Percentiles rank a stretch among this genome's conserved stretches.
Conservation (phyloP, 2,888 invertebrate genomes). For the Stratiomys singularior region DNA sequence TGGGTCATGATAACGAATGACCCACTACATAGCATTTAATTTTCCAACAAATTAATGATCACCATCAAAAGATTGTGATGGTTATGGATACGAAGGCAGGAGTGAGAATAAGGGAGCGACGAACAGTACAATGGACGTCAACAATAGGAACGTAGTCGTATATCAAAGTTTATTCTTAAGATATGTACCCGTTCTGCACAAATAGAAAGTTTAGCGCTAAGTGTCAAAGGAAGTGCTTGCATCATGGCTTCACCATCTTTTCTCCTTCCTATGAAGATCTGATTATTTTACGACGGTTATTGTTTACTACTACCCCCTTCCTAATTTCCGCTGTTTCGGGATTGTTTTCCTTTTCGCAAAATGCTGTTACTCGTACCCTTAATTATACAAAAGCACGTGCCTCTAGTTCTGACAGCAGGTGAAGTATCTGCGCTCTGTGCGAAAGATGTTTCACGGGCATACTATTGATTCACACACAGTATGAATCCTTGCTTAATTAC, state of each 20-base stretch:
- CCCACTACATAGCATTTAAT: constrained; percentile 15
- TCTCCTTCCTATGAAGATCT: too few species aligned
- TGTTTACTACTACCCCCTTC: too few species aligned
- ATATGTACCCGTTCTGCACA: too few species aligned
- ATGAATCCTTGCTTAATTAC: not conserved
- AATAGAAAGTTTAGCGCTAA: not conserved
- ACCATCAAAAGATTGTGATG: not conserved
- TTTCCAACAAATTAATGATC: constrained; percentile 31
- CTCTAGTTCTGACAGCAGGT: too few species aligned
- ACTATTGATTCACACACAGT: not conserved
- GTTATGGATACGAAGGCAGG: too few species aligned
- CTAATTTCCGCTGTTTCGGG: not conserved
- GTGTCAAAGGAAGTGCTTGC: not conserved
- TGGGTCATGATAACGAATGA: constrained; percentile 25
- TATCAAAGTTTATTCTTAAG: not conserved
- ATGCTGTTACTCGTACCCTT: too few species aligned
- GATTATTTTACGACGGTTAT: too few species aligned
- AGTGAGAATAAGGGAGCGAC: not conserved
- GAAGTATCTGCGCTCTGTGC: too few species aligned
- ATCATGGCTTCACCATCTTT: not conserved
- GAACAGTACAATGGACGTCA: not conserved
- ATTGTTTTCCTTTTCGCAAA: not conserved
- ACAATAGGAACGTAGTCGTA: not conserved
- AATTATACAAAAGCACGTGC: too few species aligned
- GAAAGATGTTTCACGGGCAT: not conserved